phyloP scores from a whole-genome alignment of 2,797 vertebrate species.

The Gobionotothen gibberifrons region DNA sequence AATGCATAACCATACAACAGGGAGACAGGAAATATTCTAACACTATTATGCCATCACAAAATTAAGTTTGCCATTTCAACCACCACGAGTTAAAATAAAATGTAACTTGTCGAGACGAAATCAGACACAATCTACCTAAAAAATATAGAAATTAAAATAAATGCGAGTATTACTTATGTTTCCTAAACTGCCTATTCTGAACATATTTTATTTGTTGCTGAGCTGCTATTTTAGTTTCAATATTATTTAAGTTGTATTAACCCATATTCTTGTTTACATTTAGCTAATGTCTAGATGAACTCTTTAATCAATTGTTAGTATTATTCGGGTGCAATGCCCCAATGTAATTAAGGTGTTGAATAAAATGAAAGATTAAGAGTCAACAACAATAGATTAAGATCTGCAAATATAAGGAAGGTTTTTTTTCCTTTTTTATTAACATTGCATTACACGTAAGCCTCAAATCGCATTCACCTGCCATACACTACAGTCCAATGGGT shows the following conservation, averaged over 20 bases:
- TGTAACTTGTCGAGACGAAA: neutral
- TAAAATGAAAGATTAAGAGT: neutral
- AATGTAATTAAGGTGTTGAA: neutral
- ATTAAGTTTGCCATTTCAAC: neutral
- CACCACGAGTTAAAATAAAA: neutral
- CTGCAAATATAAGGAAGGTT: neutral
- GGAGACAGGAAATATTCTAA: neutral
- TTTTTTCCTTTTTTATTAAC: no score
- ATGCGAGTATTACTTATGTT: neutral
- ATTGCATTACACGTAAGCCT: no score
- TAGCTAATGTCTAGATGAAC: neutral
- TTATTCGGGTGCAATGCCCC: neutral
- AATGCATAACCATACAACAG: constrained; percentile 4
- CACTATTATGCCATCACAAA: neutral
- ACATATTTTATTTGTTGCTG: neutral
- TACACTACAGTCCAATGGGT: neutral
- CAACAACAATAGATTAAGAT: neutral
- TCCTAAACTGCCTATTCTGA: neutral
- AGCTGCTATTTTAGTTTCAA: neutral
- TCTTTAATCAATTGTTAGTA: neutral
- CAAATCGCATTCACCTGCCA: neutral
- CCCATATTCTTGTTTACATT: neutral
- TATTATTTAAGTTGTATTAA: neutral
- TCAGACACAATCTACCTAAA: neutral
- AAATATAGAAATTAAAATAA: neutral